Evolutionary conservation across 2,113 vertebrate species (phyloP), one percentile per base, ranked within the genome.

Genomic region (Chaenocephalus aceratus): DNA sequence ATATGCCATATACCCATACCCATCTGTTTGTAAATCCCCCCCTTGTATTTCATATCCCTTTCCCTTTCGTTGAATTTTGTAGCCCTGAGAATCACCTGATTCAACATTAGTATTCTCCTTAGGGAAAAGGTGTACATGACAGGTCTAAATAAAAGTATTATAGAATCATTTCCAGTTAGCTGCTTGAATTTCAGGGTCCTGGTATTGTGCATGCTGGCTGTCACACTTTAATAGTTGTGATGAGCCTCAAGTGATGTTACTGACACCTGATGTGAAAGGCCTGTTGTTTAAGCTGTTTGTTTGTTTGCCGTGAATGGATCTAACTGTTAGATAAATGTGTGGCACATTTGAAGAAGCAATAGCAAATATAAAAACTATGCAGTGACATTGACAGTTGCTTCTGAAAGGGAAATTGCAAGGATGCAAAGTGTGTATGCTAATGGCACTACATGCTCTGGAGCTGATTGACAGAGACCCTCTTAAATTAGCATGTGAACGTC

Each of bases 391-490:
- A 62, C 56, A 21, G 15, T 8, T 6, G 9, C 26, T 51, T 3
- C 9, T 49, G 26, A 57, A 56, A 61, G 18, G 36, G 56, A 67
- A 62, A 67, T 56, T 72, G 56, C 2, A 74, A 30, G 56, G 26
- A 21, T 34, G 15, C 13, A 30, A 65, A 66, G 14, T 12, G 11
- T 44, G 59, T 36, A 26, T 18, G 52, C 6, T 21, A 30, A 54
- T 62, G 2, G 6, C 13, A 34, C 49, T 83, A 34, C 3, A 36
- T 54, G 4, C 69, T 45, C 13, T 3, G n/a, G 41, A 67, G 41
- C 45, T 58, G 52, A 36, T 56, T 57, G 56, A 67, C 49, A 30
- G 67, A n/a, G 60, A 34, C 16, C 4, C 34, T 71, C 8, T 52
- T 52, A 26, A 36, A 70, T 15, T 5, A 54, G 34, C 15, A 69